Base-by-base conservation (phyloP, 2,888 invertebrate species). In the Augiades crinisus region DNA sequence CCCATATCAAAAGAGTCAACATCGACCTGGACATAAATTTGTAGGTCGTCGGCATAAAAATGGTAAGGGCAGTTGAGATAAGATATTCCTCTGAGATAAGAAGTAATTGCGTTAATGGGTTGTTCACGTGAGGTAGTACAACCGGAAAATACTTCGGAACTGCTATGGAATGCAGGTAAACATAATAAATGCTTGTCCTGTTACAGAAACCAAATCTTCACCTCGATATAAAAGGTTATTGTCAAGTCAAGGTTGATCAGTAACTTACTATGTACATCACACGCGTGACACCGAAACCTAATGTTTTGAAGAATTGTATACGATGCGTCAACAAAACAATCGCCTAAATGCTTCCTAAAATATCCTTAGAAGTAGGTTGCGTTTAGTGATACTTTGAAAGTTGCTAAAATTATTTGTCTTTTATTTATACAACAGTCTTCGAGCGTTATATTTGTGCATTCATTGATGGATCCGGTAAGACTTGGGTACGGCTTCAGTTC, bases 211-310 rank as follows among this genome's bases (percentile, higher is more conserved):
- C 53, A 46, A 65, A 70, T 64, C 50, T 67, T 73, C 67, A 70
- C 68, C 66, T 72, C 70, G 60, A 60, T 67, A 61, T 51, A 60
- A 66, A 62, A 56, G 58, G 61, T 66, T 62, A 65, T 58, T 65
- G 62, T 34, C 59, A 59, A 75, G 70, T 72, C 71, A 78, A 78
- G 73, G 78, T 61, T 70, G 69, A 68, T 63, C 59, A 54, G 44
- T 53, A 40, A 54, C 45, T 77, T 76, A 71, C 67, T 75, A 79
- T 75, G 75, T 70, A 59, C 34, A 52, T 51, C 67, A 59, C 67
- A 64, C 61, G 50, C 57, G 49, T 62, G 71, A 65, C 75, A 77
- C 64, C 63, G 57, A 72, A 75, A 72, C 68, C 67, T 65, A 68
- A 73, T 64, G 66, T 62, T 66, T 69, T 70, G 66, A 70, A 62